Conservation (phyloP, 2,797 vertebrate genomes). For the Acropternis orthonyx region DNA sequence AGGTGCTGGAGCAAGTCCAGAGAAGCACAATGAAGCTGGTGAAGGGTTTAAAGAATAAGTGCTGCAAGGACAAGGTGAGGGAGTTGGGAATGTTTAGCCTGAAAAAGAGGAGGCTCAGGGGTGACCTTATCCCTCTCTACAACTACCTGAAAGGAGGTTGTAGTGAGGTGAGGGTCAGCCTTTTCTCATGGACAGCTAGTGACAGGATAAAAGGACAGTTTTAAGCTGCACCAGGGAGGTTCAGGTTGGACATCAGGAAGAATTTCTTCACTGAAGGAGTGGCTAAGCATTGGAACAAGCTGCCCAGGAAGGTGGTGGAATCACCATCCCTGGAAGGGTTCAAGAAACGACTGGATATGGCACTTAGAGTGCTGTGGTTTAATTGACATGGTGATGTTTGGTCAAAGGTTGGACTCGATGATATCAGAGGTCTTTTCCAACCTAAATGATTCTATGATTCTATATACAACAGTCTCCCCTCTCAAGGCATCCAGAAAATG, state of each 20-base stretch:
- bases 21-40: not conserved
- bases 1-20: not conserved
- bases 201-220: not conserved
- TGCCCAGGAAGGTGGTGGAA: not conserved
- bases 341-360: too few species aligned
- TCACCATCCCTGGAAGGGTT: not conserved
- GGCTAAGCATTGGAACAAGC: not conserved
- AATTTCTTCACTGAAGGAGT: not conserved
- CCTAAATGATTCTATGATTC: not conserved
- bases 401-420: not conserved
- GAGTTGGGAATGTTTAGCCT: not conserved
- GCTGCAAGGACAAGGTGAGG: not conserved
- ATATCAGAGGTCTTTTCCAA: not conserved
- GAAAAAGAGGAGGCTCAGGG: not conserved
- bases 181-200: not conserved
- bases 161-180: not conserved
- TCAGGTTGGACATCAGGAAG: not conserved
- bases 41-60: not conserved
- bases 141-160: not conserved
- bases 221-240: not conserved
- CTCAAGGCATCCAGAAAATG: not conserved
- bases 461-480: not conserved
- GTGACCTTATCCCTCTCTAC: not conserved
- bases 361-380: not conserved
- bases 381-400: not conserved